Evolutionary conservation across 1,140 invertebrate genomes (phyloP).

Genomic region (Trialeurodes vaporariorum): DNA sequence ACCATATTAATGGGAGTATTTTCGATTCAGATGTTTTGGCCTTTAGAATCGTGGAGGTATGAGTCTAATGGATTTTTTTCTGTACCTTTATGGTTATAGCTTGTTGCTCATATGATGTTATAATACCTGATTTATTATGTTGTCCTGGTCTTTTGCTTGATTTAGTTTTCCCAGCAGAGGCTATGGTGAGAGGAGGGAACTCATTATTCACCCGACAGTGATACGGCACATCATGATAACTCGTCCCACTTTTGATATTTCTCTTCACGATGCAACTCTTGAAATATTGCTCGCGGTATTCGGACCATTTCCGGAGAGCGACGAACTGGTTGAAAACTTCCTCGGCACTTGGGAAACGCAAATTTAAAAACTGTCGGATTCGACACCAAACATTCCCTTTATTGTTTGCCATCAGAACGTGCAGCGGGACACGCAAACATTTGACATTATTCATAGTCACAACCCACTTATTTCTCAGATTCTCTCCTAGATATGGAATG

Average conservation of each 20-base stretch:
- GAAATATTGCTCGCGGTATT: neutral
- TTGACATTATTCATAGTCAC: neutral
- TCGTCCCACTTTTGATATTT: neutral
- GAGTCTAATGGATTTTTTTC: no score
- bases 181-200: neutral
- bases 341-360: neutral
- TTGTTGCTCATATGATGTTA: no score
- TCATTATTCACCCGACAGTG: neutral
- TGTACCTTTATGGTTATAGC: no score
- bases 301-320: neutral
- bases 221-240: neutral
- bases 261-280: neutral
- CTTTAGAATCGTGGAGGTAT: no score
- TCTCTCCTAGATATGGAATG: neutral
- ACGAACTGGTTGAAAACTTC: neutral
- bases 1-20: no score
- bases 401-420: neutral
- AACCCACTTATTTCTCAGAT: neutral
- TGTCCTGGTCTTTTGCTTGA: no score
- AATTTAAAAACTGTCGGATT: neutral
- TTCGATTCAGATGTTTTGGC: no score
- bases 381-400: neutral
- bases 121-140: no score
- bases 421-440: neutral
- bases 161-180: neutral